Evolutionary conservation across 2,888 invertebrate species (phyloP).

Genomic region (Tetramorium bicarinatum): DNA sequence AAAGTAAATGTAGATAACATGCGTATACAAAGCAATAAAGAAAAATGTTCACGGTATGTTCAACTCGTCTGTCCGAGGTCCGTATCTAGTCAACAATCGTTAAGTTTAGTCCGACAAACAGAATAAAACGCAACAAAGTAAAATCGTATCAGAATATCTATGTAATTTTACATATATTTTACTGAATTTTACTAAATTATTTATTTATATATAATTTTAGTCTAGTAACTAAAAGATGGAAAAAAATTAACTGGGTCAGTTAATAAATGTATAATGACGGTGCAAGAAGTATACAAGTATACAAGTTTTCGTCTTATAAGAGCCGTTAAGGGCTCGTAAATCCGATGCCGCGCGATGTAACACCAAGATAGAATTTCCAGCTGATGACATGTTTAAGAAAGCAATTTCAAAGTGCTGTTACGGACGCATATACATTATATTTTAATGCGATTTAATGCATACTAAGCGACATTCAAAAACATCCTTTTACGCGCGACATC

Average conservation of each 20-base stretch:
- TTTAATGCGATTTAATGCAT: slow-evolving; percentile 29
- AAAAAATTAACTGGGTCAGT: not conserved
- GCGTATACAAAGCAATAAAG: not conserved
- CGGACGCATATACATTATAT: slow-evolving; percentile 17
- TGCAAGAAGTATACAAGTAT: not conserved
- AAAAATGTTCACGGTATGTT: not conserved
- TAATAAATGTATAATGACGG: not conserved
- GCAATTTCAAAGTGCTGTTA: slow-evolving; percentile 22
- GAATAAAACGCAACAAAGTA: not conserved
- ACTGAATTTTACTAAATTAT: not conserved
- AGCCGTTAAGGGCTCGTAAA: not conserved
- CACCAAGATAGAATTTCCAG: not conserved
- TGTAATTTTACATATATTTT: not conserved
- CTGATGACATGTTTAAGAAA: slow-evolving; percentile 23
- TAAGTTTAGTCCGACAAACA: not conserved
- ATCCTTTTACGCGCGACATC: not conserved
- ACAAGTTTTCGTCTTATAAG: not conserved
- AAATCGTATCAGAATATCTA: not conserved
- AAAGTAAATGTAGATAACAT: not conserved
- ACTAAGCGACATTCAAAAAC: not conserved
- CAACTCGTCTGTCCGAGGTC: not conserved
- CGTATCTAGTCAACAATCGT: not conserved
- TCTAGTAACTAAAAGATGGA: not conserved
- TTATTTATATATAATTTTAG: not conserved
- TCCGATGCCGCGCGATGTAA: not conserved